Conservation (phyloP, 1,140 invertebrate species). For the Olivierus martensii region DNA sequence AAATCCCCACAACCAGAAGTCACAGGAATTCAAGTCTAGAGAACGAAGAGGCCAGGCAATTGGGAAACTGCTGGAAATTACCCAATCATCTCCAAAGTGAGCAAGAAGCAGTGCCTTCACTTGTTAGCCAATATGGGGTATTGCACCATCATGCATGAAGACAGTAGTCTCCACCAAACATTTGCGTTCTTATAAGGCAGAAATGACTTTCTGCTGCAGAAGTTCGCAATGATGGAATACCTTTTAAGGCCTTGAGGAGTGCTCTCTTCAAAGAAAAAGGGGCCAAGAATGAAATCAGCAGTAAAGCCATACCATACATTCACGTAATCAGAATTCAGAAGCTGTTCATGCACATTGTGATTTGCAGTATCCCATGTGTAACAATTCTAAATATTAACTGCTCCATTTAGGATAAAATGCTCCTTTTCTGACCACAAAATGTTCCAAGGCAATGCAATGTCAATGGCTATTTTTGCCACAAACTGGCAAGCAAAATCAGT, state of each 20-base stretch:
- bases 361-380: background rate
- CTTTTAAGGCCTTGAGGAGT: background rate
- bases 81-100: background rate
- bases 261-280: background rate
- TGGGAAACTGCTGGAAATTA: background rate
- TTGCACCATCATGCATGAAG: conserved; percentile 7
- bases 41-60: background rate
- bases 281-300: background rate
- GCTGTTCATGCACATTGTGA: background rate
- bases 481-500: background rate
- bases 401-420: conserved; percentile 1
- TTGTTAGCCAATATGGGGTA: background rate
- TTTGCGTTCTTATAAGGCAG: background rate
- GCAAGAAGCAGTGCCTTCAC: background rate
- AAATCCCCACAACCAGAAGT: background rate
- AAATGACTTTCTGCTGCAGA: background rate
- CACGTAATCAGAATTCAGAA: background rate
- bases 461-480: background rate
- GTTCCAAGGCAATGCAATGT: background rate
- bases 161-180: conserved; percentile 5
- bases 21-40: background rate
- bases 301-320: conserved; percentile 3
- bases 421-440: conserved; percentile 1
- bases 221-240: background rate
- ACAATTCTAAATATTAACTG: background rate